These are phyloP conservation scores for Apotomis capreana DNA, from an alignment of 2,888 invertebrate genomes.

Conservation along the genomic window DNA sequence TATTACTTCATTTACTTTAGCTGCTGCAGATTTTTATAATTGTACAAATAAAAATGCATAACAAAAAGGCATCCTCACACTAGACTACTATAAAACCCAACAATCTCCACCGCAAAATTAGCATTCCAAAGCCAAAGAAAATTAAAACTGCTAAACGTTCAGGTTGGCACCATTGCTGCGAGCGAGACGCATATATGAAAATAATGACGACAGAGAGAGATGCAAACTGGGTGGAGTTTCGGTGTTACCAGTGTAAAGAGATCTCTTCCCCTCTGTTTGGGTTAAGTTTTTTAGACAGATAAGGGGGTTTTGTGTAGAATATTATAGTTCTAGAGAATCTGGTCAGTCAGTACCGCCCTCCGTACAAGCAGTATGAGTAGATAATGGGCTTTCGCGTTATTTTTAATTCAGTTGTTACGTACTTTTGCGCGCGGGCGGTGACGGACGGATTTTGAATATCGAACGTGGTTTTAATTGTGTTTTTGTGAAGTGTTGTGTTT, in stretches of 20 bases:
- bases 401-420: constrained; percentile 79
- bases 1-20: too few species aligned
- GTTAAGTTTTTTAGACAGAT: constrained; percentile 4
- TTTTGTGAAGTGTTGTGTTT: constrained; percentile 41
- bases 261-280: not conserved
- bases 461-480: constrained; percentile 45
- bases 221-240: constrained; percentile 34
- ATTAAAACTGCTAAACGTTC: constrained; percentile 33
- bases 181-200: constrained; percentile 18
- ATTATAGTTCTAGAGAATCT: constrained; percentile 45
- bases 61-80: constrained; percentile 3
- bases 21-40: too few species aligned
- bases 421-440: constrained; percentile 57
- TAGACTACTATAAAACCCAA: constrained; percentile 23
- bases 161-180: constrained; percentile 25
- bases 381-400: constrained; percentile 72
- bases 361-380: constrained; percentile 73
- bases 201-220: constrained; percentile 14
- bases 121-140: constrained; percentile 35
- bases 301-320: constrained; percentile 12
- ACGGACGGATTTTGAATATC: constrained; percentile 48
- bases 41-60: not conserved
- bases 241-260: constrained; percentile 29
- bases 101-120: constrained; percentile 38
- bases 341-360: constrained; percentile 67